phyloP scores from a whole-genome alignment of 2,113 vertebrate species.

The Paracanthobrama guichenoti region DNA sequence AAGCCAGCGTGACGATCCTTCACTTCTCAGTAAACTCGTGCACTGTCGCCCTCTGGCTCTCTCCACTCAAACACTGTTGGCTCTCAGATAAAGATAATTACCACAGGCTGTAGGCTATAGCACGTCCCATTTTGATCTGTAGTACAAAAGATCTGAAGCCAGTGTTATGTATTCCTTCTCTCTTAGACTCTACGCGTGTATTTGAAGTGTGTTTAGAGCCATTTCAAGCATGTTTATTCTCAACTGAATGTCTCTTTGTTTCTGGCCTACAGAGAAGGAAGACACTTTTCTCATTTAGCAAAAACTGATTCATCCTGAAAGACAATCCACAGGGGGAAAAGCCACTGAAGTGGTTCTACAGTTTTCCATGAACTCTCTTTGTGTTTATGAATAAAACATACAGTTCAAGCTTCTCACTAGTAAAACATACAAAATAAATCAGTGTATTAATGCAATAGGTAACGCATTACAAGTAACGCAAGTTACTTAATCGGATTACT shows the following conservation, averaged over 20 bases:
- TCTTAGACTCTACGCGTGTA: not conserved
- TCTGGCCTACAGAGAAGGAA: not conserved
- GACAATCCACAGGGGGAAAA: not conserved
- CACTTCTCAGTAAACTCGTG: conserved; percentile 29
- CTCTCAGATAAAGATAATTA: conserved; percentile 40
- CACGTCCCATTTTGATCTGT: conserved; percentile 31
- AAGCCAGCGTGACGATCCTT: conserved; percentile 4
- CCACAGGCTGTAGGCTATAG: conserved; percentile 35
- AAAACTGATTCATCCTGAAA: not conserved
- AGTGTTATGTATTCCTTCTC: conserved; percentile 8
- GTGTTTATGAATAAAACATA: not conserved
- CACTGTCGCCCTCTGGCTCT: conserved; percentile 42
- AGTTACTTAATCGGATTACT: no score
- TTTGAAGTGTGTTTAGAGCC: not conserved
- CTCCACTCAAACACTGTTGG: not conserved
- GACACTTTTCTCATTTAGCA: not conserved
- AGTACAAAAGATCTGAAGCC: conserved; percentile 9
- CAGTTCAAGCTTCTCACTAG: not conserved
- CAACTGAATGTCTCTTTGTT: not conserved
- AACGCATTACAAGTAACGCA: no score
- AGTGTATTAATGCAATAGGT: not conserved
- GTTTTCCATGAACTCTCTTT: not conserved
- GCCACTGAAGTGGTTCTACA: not conserved
- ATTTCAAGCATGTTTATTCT: conserved; percentile 12
- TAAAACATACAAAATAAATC: not conserved